Conservation (phyloP, 1,140 invertebrate genomes). For the Thaumetopoea pityocampa region DNA sequence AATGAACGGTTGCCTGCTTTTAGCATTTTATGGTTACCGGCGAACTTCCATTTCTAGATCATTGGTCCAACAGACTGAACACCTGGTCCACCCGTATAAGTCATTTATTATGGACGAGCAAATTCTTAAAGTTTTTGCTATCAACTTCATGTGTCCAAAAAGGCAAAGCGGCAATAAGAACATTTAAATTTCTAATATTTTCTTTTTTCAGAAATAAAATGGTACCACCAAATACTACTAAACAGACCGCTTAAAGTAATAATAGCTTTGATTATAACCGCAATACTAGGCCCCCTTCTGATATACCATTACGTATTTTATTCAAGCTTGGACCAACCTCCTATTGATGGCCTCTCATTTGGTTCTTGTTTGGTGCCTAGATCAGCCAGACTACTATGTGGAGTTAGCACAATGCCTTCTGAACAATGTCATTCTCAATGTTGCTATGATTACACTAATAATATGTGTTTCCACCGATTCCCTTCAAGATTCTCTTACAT, state of each 20-base stretch:
- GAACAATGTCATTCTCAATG: constrained; percentile 48
- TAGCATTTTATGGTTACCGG: no score
- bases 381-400: constrained; percentile 42
- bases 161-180: no score
- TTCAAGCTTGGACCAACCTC: constrained; percentile 33
- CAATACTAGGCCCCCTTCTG: constrained; percentile 37
- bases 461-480: constrained; percentile 51
- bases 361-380: constrained; percentile 50
- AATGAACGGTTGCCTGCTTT: no score
- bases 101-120: no score
- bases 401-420: constrained; percentile 28
- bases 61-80: no score
- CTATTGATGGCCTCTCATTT: constrained; percentile 45
- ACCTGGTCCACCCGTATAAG: no score
- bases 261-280: constrained; percentile 24
- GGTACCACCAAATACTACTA: constrained; percentile 46
- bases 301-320: constrained; percentile 47
- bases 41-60: no score
- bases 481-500: constrained; percentile 61
- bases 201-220: constrained; percentile 47
- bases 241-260: constrained; percentile 47
- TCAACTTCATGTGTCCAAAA: no score
- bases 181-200: constrained; percentile 3
- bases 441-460: constrained; percentile 45
- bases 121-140: no score